Conservation (phyloP, 1,140 invertebrate genomes). For the Caenorhabditis tropicalis region DNA sequence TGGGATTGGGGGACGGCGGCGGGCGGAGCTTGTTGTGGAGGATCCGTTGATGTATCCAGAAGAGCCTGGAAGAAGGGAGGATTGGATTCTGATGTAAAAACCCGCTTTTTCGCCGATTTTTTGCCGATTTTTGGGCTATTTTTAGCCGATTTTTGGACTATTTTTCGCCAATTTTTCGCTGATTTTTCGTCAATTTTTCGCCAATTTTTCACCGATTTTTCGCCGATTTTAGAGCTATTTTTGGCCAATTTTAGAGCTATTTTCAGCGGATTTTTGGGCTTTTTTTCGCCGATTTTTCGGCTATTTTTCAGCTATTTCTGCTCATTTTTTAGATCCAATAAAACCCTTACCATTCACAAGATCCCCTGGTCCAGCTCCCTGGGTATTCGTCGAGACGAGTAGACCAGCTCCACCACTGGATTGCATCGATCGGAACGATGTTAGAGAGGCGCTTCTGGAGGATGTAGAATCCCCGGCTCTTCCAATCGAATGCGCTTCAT, state of each 20-base stretch:
- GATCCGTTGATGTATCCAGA: neutral
- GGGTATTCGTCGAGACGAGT: neutral
- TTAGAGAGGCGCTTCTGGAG: conserved; percentile 50
- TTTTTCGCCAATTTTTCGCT: too few species aligned
- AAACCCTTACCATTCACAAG: conserved; percentile 19
- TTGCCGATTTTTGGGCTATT: neutral
- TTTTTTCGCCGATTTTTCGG: too few species aligned
- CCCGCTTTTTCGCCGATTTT: too few species aligned
- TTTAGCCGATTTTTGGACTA: neutral
- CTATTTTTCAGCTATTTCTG: too few species aligned
- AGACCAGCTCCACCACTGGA: conserved; percentile 44
- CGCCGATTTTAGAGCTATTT: too few species aligned
- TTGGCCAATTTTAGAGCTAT: too few species aligned
- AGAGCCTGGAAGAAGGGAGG: neutral
- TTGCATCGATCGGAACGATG: conserved; percentile 51
- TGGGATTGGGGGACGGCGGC: conserved; percentile 2
- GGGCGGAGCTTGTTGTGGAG: conserved; percentile 8
- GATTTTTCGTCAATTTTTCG: too few species aligned
- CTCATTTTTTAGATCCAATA: neutral
- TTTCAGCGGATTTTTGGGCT: too few species aligned
- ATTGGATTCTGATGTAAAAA: too few species aligned
- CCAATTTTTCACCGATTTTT: too few species aligned
- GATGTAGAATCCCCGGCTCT: conserved; percentile 51
- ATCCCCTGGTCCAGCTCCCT: conserved; percentile 11
- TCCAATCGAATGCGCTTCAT: conserved; percentile 9